Percentiles rank a stretch among this genome's conserved stretches.
phyloP scores from a whole-genome alignment of 2,113 vertebrate genomes.

The Edolisoma coerulescens region DNA sequence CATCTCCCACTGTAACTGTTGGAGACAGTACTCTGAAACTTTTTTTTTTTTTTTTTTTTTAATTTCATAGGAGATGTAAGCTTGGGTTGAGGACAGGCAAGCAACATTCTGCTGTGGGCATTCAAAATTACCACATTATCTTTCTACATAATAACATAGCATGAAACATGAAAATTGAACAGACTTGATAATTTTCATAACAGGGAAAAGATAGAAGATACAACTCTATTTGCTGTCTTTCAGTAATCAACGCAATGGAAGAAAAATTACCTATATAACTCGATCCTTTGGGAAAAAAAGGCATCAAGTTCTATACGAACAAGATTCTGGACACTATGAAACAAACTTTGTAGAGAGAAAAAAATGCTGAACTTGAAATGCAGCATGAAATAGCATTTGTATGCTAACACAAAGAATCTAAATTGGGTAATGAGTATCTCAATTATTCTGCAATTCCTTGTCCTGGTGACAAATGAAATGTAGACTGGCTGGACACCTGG shows the following conservation, averaged over 20 bases:
- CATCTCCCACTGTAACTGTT: not conserved
- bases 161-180: not conserved
- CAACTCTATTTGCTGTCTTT: not conserved
- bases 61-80: not conserved
- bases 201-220: not conserved
- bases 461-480: accelerated
- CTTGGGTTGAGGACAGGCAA: not conserved
- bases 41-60: no score
- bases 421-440: not conserved
- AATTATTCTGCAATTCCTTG: not conserved
- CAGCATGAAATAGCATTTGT: not conserved
- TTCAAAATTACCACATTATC: not conserved
- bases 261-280: not conserved
- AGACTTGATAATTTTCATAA: not conserved
- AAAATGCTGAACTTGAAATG: not conserved
- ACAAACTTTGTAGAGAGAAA: not conserved
- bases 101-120: not conserved
- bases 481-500: not conserved
- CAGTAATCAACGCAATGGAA: not conserved
- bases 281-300: not conserved
- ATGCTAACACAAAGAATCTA: not conserved
- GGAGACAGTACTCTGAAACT: no score
- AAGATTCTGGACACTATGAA: not conserved
- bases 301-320: not conserved
- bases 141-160: not conserved